Evolutionary conservation across 2,797 vertebrate species (phyloP), one percentile per base, ranked within the genome.

Genomic region (Pipistrellus pipistrellus): DNA sequence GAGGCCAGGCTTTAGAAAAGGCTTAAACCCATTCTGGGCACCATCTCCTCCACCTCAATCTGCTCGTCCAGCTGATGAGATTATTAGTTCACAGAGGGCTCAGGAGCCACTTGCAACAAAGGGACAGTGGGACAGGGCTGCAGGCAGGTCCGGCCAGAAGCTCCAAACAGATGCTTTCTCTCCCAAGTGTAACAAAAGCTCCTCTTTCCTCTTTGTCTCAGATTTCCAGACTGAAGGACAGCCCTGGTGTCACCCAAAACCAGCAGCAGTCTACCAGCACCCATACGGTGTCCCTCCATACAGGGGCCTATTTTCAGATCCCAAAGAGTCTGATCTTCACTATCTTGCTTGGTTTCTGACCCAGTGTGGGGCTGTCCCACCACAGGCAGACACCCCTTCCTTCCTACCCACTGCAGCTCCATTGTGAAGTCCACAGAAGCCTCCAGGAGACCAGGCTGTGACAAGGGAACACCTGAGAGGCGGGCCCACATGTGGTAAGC

Each of bases 241-340:
- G 84, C 93, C 94, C 38, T 78, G 83, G 62, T 68, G 93, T 86
- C 84, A 90, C 83, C 51, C 46, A 30, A 81, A 48, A 95, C 66
- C 14, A 44, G 53, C 75, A 53, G 35, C 55, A 95, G 88, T 10
- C 92, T 66, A 66, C 38, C 3, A 94, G 72, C 48, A 85, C 75
- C 95, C 72, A 8, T 35, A 75, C 75, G 81, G 69, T 88, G 59
- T 84, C 93, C 91, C 94, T 96, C 77, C 14, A 8, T 90, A 84
- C 88, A 96, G 92, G 8, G 44, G 80, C 85, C 96, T 97, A 90
- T 97, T 97, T 84, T 96, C 96, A 76, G 87, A 97, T 0, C 83
- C 94, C 96, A 97, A 95, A 95, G 71, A 95, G 96, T 94, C 96
- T 96, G 95, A 93, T 97, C 95, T 97, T 97, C 85, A 93, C 96